Evolutionary conservation across 2,888 invertebrate genomes (phyloP).

Genomic region (Acanthosepion lycidas): DNA sequence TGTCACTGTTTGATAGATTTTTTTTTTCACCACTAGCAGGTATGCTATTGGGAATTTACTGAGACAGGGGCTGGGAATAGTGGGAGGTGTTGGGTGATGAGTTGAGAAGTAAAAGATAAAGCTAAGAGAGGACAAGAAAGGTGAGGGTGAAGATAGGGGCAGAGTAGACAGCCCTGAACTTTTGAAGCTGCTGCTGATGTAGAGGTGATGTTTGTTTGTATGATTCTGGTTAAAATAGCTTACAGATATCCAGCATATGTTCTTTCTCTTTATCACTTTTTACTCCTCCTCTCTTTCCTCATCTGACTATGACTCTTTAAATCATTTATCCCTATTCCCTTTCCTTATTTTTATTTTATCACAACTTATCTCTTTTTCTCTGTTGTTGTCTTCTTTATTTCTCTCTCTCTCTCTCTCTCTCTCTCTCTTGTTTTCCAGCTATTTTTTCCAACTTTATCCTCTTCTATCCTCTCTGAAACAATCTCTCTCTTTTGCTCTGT

Average conservation of each 20-base stretch:
- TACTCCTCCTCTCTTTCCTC: not conserved
- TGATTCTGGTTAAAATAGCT: constrained; percentile 6
- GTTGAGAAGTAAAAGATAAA: not conserved
- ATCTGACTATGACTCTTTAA: not conserved
- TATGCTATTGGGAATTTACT: constrained; percentile 1
- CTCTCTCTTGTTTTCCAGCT: not conserved
- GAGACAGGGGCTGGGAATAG: not conserved
- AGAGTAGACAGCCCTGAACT: not conserved
- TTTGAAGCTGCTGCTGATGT: constrained; percentile 1
- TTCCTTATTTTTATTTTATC: not conserved
- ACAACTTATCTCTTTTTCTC: not conserved
- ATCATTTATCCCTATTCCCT: not conserved
- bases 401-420: not conserved
- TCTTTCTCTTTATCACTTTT: not conserved
- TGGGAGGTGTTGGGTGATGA: not conserved
- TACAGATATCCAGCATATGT: not conserved
- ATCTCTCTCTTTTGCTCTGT: not conserved
- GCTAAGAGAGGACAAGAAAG: not conserved
- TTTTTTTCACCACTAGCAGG: constrained; percentile 33
- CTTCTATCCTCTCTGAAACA: not conserved
- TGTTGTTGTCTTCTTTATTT: not conserved
- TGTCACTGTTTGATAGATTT: constrained; percentile 33
- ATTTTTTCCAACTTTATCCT: not conserved
- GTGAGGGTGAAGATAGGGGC: not conserved
- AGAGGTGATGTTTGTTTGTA: not conserved